These are phyloP conservation scores for Furcifer pardalis DNA, from an alignment of 2,797 vertebrate genomes.

Conservation along the genomic window DNA sequence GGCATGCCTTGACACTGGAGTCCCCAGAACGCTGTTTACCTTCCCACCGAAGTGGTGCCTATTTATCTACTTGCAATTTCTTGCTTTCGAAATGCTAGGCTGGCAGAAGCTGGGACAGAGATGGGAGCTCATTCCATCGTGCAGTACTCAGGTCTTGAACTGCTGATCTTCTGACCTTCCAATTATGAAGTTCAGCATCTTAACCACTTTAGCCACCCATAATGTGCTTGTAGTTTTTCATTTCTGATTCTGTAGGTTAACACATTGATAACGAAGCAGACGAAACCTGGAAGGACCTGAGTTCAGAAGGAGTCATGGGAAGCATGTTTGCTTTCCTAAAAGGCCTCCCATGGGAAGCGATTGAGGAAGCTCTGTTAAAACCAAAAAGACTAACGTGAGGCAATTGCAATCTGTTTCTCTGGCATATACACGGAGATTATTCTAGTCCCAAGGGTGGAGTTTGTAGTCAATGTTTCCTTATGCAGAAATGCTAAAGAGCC, in stretches of 20 bases:
- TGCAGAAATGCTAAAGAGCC: constrained; percentile 1
- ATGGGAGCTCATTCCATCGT: too few species aligned
- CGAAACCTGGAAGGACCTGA: not conserved
- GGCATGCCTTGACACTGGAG: too few species aligned
- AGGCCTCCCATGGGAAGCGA: not conserved
- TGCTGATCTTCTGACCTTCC: too few species aligned
- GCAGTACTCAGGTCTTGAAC: too few species aligned
- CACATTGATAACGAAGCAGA: not conserved
- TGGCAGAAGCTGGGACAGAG: too few species aligned
- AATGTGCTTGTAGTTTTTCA: not conserved
- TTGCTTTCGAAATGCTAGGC: too few species aligned
- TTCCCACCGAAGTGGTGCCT: too few species aligned
- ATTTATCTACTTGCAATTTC: too few species aligned
- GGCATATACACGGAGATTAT: not conserved
- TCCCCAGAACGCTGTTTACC: too few species aligned
- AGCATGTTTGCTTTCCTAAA: not conserved
- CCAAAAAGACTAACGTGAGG: constrained; percentile 4
- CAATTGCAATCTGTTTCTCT: not conserved
- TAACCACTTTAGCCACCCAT: not conserved
- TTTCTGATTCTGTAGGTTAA: not conserved
- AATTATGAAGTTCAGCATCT: too few species aligned
- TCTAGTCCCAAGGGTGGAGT: constrained; percentile 14
- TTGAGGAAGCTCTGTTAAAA: not conserved
- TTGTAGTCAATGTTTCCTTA: constrained; percentile 13
- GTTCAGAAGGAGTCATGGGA: not conserved